Evolutionary conservation across 2,113 vertebrate genomes (phyloP).

Genomic region (Asarcornis scutulata): DNA sequence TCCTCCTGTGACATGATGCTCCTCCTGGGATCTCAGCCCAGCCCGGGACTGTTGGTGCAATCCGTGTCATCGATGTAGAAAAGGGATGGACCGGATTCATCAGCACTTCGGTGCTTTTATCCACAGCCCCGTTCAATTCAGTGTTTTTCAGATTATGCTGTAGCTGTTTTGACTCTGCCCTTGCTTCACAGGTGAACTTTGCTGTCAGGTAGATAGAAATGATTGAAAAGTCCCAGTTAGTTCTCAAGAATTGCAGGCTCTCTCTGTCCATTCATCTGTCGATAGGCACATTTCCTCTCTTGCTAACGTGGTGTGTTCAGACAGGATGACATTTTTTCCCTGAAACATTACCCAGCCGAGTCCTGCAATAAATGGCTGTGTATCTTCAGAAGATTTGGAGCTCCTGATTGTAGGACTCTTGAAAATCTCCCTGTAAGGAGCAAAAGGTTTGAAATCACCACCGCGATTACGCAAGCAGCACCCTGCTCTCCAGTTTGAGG

Average conservation of each 20-base stretch:
- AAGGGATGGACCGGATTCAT: conserved; percentile 19
- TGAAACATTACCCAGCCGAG: conserved; percentile 49
- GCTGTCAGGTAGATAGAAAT: conserved; percentile 31
- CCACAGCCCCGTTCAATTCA: not conserved
- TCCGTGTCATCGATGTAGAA: not conserved
- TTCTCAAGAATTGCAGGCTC: not conserved
- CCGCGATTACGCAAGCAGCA: not conserved
- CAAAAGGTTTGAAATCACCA: conserved; percentile 36
- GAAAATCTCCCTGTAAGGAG: conserved; percentile 50
- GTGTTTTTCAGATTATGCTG: conserved; percentile 50
- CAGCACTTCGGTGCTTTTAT: conserved; percentile 5
- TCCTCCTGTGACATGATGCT: not conserved
- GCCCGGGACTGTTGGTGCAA: not conserved
- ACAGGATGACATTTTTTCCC: conserved; percentile 30
- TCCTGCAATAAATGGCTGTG: conserved; percentile 34
- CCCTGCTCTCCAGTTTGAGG: not conserved
- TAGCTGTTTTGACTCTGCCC: conserved; percentile 25
- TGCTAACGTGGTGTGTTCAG: conserved; percentile 38
- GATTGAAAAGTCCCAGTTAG: conserved; percentile 20
- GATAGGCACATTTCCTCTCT: conserved; percentile 23
- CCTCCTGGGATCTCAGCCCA: not conserved
- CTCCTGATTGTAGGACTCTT: conserved; percentile 58
- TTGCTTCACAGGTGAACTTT: conserved; percentile 33
- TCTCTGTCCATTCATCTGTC: conserved; percentile 41
- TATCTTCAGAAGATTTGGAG: conserved; percentile 42